These are phyloP conservation scores for Nannospalax galili DNA, from an alignment of 2,113 vertebrate species.

Conservation along the genomic window DNA sequence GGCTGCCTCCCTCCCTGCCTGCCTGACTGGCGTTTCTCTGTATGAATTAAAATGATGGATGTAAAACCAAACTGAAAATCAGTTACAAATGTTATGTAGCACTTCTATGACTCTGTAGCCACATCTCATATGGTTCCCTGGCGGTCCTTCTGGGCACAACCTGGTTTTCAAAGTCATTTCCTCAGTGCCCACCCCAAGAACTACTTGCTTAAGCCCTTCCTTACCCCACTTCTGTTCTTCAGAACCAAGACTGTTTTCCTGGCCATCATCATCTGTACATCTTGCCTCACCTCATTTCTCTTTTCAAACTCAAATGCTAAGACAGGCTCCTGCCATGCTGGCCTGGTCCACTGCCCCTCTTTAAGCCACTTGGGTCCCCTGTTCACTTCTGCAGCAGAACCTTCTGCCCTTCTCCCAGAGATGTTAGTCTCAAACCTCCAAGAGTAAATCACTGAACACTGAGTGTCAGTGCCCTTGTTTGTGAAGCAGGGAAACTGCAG, in stretches of 20 bases:
- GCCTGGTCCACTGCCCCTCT: background rate
- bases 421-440: background rate
- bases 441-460: background rate
- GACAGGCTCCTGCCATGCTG: background rate
- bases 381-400: background rate
- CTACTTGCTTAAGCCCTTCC: background rate
- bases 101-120: background rate
- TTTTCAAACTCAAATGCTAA: background rate
- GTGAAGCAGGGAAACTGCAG: background rate
- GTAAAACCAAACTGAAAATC: background rate
- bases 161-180: conserved; percentile 16
- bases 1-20: background rate
- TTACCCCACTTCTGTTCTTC: background rate
- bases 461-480: background rate
- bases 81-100: background rate
- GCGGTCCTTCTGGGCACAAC: background rate
- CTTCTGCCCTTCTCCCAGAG: background rate
- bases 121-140: background rate
- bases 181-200: background rate
- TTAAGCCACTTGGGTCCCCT: background rate
- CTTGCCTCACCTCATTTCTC: background rate
- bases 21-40: background rate
- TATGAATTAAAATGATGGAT: background rate
- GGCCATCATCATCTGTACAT: background rate
- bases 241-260: background rate